A percentile compares a stretch with the other conserved stretches of the same genome.
Conservation (phyloP, 2,797 vertebrate genomes). For the Sphaeramia orbicularis region DNA sequence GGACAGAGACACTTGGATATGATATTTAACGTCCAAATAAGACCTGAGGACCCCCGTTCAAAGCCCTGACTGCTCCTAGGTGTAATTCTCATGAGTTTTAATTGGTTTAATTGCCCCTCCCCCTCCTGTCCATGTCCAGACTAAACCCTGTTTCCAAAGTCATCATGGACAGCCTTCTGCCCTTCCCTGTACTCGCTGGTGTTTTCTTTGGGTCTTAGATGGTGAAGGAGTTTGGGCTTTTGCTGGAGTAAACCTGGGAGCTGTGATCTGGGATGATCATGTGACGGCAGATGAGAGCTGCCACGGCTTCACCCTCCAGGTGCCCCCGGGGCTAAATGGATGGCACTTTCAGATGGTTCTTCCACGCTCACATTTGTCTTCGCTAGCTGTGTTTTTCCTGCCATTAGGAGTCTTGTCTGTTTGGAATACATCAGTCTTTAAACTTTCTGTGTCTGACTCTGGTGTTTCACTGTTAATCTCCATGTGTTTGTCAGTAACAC, state of each 20-base stretch:
- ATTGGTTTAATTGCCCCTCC: too few species aligned
- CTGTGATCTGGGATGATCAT: slow-evolving; percentile 71
- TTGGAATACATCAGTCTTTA: slow-evolving; percentile 20
- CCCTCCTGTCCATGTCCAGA: too few species aligned
- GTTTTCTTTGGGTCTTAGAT: too few species aligned
- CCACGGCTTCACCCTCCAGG: slow-evolving; percentile 86
- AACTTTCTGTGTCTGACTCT: slow-evolving; percentile 23
- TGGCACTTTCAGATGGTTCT: slow-evolving; percentile 75
- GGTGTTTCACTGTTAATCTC: not conserved
- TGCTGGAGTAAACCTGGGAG: slow-evolving; percentile 68
- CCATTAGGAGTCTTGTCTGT: slow-evolving; percentile 58
- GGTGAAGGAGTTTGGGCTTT: slow-evolving; percentile 56
- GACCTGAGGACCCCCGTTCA: too few species aligned
- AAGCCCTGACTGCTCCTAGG: too few species aligned
- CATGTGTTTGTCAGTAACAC: not conserved
- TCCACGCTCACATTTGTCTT: slow-evolving; percentile 72
- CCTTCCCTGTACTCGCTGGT: too few species aligned
- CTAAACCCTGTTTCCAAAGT: too few species aligned
- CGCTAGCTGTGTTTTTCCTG: slow-evolving; percentile 59
- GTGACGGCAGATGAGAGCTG: slow-evolving; percentile 80
- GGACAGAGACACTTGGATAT: too few species aligned
- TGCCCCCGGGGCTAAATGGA: slow-evolving; percentile 83
- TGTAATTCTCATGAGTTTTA: too few species aligned
- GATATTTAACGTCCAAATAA: too few species aligned
- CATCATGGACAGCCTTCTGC: too few species aligned